A percentile compares a stretch with the other conserved stretches of the same genome.
These are phyloP conservation scores for Garra rufa DNA, from an alignment of 2,113 vertebrate species.

Conservation along the genomic window DNA sequence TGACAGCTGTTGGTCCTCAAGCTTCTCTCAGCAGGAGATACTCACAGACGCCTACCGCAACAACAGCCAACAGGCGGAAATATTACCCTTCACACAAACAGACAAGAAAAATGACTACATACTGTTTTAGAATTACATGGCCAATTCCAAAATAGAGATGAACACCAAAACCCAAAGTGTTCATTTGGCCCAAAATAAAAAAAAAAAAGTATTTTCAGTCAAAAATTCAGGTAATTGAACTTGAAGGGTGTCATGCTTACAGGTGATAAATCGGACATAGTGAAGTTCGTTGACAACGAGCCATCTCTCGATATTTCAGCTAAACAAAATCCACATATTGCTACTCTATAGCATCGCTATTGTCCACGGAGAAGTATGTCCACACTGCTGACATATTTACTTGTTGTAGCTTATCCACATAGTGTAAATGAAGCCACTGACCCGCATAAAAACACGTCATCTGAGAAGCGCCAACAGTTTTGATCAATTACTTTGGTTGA, in stretches of 20 bases:
- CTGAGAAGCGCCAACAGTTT: background rate
- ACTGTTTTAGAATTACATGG: background rate
- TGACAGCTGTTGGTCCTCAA: slow-evolving; percentile 47
- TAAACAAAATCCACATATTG: background rate
- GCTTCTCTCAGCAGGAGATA: slow-evolving; percentile 42
- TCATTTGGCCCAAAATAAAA: too few species aligned
- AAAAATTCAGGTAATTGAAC: too few species aligned
- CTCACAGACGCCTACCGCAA: background rate
- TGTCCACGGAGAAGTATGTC: background rate
- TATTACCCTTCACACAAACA: background rate
- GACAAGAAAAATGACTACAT: background rate
- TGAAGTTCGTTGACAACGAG: too few species aligned
- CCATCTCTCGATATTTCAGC: background rate
- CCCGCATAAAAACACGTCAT: background rate
- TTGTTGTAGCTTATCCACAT: background rate
- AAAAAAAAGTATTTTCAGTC: too few species aligned
- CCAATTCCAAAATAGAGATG: background rate
- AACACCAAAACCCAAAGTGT: background rate
- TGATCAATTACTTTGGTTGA: background rate
- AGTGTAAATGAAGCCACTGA: background rate
- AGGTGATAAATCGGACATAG: too few species aligned
- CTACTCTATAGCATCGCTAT: background rate
- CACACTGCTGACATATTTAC: background rate
- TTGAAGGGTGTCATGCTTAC: too few species aligned
- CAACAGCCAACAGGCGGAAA: slow-evolving; percentile 32